Percentiles rank a stretch among this genome's conserved stretches.
phyloP scores from a whole-genome alignment of 2,888 invertebrate species.

The Acronicta alni region DNA sequence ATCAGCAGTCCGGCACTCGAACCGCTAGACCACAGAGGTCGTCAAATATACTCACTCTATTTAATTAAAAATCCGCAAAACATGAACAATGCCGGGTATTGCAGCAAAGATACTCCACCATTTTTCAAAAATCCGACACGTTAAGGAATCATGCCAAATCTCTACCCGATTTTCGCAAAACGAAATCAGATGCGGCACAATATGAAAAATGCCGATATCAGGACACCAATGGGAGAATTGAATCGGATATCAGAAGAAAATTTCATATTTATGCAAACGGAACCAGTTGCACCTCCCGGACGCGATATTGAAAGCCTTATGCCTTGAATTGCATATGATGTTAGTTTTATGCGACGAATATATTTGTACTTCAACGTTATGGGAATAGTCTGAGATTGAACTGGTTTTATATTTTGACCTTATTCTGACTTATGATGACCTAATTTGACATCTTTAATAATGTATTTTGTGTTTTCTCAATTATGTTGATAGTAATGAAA shows the following conservation, averaged over 20 bases:
- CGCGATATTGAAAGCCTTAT: conserved; percentile 71
- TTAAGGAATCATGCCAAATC: conserved; percentile 45
- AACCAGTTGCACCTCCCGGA: conserved; percentile 60
- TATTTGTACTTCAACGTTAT: conserved; percentile 34
- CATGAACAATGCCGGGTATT: neutral
- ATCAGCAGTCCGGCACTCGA: too few species aligned
- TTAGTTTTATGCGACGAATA: conserved; percentile 47
- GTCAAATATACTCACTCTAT: too few species aligned
- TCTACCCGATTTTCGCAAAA: conserved; percentile 21
- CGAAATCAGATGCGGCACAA: conserved; percentile 50
- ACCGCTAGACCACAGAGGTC: too few species aligned
- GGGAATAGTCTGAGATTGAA: conserved; percentile 23
- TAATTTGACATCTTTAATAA: too few species aligned
- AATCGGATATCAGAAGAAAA: conserved; percentile 70
- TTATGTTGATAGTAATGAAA: too few species aligned
- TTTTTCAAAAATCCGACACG: conserved; percentile 7
- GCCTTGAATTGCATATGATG: conserved; percentile 52
- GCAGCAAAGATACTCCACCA: neutral
- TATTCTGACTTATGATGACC: neutral
- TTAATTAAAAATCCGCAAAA: too few species aligned
- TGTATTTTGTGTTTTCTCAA: too few species aligned
- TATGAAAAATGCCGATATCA: conserved; percentile 59
- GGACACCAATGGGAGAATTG: conserved; percentile 63
- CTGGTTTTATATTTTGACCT: conserved; percentile 14
- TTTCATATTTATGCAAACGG: conserved; percentile 75